Conservation (phyloP, 2,113 vertebrate species). For the Globicephala melas region DNA sequence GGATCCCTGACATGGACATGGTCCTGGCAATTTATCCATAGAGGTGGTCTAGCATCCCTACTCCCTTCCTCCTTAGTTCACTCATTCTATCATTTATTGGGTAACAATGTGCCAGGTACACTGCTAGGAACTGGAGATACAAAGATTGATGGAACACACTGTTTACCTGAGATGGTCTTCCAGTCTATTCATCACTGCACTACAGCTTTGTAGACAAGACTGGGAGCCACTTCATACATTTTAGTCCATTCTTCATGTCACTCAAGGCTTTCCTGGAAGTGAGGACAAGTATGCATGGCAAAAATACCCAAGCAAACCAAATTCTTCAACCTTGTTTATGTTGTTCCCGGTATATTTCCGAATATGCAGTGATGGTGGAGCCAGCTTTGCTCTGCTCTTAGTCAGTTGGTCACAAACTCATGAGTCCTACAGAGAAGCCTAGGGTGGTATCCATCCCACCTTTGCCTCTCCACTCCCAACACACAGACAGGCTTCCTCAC, state of each 20-base stretch:
- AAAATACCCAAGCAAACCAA: not conserved
- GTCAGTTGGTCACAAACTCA: not conserved
- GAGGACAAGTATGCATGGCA: not conserved
- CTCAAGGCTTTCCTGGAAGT: not conserved
- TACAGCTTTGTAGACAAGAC: not conserved
- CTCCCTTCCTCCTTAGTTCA: not conserved
- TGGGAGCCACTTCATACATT: not conserved
- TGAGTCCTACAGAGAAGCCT: not conserved
- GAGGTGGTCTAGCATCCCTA: not conserved
- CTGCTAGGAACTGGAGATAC: not conserved
- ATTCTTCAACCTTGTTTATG: not conserved
- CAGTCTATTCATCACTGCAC: not conserved
- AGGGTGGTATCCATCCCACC: not conserved
- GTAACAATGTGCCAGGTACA: not conserved
- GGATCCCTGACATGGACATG: not conserved
- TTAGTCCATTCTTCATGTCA: not conserved
- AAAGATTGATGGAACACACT: not conserved
- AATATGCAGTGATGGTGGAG: not conserved
- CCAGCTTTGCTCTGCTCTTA: not conserved
- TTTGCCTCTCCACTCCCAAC: not conserved
- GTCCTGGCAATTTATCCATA: not conserved
- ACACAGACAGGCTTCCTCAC: not conserved
- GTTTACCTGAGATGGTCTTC: not conserved
- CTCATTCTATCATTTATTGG: not conserved
- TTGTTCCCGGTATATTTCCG: not conserved